Percentiles rank a stretch among this genome's conserved stretches.
phyloP scores from a whole-genome alignment of 2,113 vertebrate genomes.

The Muscicapa adusta region DNA sequence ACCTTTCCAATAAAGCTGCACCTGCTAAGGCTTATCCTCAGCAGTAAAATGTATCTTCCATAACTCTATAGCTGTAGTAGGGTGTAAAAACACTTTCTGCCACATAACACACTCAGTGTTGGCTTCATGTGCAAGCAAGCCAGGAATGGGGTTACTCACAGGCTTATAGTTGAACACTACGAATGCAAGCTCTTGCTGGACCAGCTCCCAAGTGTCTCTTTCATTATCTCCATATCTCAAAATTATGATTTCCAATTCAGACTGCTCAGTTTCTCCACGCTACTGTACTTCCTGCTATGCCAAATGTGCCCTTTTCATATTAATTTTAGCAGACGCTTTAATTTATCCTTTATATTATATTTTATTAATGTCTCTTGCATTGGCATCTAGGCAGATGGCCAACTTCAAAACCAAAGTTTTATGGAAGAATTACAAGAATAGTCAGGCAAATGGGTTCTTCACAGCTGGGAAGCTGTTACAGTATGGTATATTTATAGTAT shows the following conservation, averaged over 20 bases:
- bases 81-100: background rate
- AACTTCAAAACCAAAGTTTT: constrained; percentile 40
- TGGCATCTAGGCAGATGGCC: constrained; percentile 11
- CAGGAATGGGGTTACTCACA: background rate
- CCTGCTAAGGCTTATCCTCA: background rate
- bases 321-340: constrained; percentile 5
- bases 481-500: constrained; percentile 48
- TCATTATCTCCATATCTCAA: background rate
- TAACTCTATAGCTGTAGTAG: background rate
- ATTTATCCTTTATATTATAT: constrained; percentile 13
- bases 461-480: constrained; percentile 52
- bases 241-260: background rate
- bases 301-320: background rate
- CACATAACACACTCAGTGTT: background rate
- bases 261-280: background rate
- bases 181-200: background rate
- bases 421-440: constrained; percentile 22
- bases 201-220: background rate
- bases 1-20: background rate
- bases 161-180: background rate
- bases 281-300: background rate
- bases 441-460: constrained; percentile 35
- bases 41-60: background rate
- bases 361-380: background rate
- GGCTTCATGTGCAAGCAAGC: background rate